Percentiles rank a stretch among this genome's conserved stretches.
phyloP scores from a whole-genome alignment of 1,140 invertebrate species.

The Neuroterus valhalla region DNA sequence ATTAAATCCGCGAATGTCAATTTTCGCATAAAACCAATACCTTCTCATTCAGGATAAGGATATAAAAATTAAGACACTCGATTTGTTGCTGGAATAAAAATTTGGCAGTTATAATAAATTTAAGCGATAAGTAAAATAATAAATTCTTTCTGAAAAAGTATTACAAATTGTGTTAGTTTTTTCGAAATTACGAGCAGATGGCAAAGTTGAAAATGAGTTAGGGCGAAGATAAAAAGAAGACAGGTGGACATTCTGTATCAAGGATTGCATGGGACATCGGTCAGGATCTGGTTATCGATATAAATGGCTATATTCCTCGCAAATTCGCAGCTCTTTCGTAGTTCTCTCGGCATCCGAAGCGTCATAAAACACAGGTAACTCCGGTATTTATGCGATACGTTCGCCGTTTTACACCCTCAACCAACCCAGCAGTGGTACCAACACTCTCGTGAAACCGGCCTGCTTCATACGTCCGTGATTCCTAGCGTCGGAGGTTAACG shows the following conservation, averaged over 20 bases:
- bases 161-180: neutral
- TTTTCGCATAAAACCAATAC: too few species aligned
- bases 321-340: slow-evolving; percentile 50
- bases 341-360: slow-evolving; percentile 47
- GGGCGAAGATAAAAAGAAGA: slow-evolving; percentile 32
- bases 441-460: slow-evolving; percentile 39
- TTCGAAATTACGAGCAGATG: neutral
- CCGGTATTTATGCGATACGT: slow-evolving; percentile 71
- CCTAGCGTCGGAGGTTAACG: slow-evolving; percentile 69
- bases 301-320: slow-evolving; percentile 52
- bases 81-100: too few species aligned
- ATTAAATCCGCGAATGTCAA: too few species aligned
- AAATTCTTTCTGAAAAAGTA: too few species aligned
- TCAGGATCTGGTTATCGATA: slow-evolving; percentile 73
- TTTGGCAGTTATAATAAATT: too few species aligned
- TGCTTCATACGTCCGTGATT: slow-evolving; percentile 53
- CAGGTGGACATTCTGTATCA: neutral
- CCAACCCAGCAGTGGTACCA: slow-evolving; percentile 25
- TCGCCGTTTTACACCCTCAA: slow-evolving; percentile 41
- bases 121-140: too few species aligned
- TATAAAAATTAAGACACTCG: too few species aligned
- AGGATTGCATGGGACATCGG: slow-evolving; percentile 64
- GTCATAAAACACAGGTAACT: slow-evolving; percentile 74
- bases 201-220: neutral
- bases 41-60: too few species aligned